These are phyloP conservation scores for Hirtodrosophila alboralis DNA, from an alignment of 2,888 invertebrate genomes.

Conservation along the genomic window DNA sequence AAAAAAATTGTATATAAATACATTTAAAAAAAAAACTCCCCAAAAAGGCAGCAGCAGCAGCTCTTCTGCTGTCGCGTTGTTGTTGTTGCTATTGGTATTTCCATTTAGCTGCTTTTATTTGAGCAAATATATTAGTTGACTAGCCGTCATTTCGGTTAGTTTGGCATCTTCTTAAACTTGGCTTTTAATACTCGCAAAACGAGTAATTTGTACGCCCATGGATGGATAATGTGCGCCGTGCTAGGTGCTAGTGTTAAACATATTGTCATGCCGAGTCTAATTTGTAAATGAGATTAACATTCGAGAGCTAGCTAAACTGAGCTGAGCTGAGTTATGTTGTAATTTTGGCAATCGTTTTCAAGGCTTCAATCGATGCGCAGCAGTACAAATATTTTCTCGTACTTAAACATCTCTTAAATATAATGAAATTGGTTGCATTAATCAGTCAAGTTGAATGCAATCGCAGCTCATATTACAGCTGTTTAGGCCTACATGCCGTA, in stretches of 20 bases:
- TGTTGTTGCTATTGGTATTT: constrained; percentile 52
- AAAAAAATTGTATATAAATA: constrained; percentile 37
- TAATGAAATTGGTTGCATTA: constrained; percentile 27
- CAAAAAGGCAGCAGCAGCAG: constrained; percentile 10
- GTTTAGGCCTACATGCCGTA: constrained; percentile 56
- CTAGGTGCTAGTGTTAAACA: constrained; percentile 78
- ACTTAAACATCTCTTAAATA: not conserved
- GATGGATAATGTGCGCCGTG: constrained; percentile 29
- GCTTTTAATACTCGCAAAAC: constrained; percentile 22
- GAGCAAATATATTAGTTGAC: constrained; percentile 48
- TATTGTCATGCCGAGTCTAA: constrained; percentile 70
- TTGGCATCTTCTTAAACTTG: constrained; percentile 16
- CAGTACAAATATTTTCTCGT: constrained; percentile 47
- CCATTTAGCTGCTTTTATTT: constrained; percentile 61
- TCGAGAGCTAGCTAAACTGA: constrained; percentile 10
- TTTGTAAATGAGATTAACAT: constrained; percentile 70
- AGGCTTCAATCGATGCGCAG: constrained; percentile 61
- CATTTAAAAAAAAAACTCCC: constrained; percentile 17
- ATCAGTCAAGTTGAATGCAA: constrained; percentile 28
- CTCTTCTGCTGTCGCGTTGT: constrained; percentile 16
- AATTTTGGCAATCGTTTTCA: constrained; percentile 66
- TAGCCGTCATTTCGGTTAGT: constrained; percentile 23
- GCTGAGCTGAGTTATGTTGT: constrained; percentile 40
- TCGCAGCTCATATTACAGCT: constrained; percentile 39
- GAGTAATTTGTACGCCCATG: constrained; percentile 37